Base-by-base conservation (phyloP, 2,797 vertebrate species). In the Microctenopoma lineatum region DNA sequence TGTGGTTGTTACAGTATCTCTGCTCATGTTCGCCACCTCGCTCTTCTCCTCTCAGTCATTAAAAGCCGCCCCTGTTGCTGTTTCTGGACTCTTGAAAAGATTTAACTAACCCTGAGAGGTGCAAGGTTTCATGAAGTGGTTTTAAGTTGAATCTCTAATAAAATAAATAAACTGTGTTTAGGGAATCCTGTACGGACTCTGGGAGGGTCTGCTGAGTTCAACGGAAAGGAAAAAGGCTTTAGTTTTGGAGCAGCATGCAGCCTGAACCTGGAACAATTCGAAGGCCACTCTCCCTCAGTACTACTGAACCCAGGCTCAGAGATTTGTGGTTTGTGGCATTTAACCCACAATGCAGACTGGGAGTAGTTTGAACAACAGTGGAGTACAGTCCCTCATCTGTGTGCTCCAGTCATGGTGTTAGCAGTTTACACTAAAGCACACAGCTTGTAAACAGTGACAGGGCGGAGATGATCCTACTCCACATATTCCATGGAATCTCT, bases 311-410 rank as follows among this genome's bases (percentile, higher is more conserved):
- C 77, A 77, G 62, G 51, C 84, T 59, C 39, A 60, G 76, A 86
- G 86, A 84, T 89, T 90, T 89, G 84, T 87, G 82, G 84, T 84
- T 85, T 83, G 85, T 86, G 86, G 81, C 84, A 83, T 90, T 90
- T 84, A 90, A 87, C 88, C 81, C 84, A 84, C 76, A 84, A 78
- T 81, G 77, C 80, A 74, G 70, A 69, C 75, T 79, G 70, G 72
- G 81, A 83, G 84, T 78, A 88, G 67, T 73, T 75, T 64, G 72
- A 85, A 86, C 77, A 84, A 73, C 72, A 74, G 79, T 68, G 48
- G 70, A 76, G 65, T 54, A 77, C 66, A 84, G 81, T 81, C 76
- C 58, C 59, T 29, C 59, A 75, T 79, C 44, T 73, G 59, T 80
- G 62, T 46, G 75, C 64, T 73, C 34, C 55, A 76, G 73, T 81